A percentile compares a stretch with the other conserved stretches of the same genome.
Conservation (phyloP, 2,113 vertebrate species). For the Alces alces region DNA sequence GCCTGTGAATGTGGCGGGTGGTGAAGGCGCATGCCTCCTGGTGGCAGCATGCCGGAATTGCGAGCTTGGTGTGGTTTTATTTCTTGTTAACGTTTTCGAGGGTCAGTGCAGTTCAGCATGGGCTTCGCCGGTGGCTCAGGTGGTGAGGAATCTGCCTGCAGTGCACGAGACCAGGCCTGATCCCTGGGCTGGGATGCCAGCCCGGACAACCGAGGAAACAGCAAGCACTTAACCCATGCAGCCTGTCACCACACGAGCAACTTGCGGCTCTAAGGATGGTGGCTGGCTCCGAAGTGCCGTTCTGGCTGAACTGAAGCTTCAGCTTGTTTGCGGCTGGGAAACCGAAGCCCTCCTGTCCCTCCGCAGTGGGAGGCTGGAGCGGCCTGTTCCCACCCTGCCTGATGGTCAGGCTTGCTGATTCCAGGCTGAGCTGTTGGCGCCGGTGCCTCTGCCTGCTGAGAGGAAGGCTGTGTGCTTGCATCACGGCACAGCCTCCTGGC, state of each 20-base stretch:
- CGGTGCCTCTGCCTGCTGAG: neutral
- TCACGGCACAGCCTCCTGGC: neutral
- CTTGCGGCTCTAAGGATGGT: neutral
- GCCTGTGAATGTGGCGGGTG: neutral
- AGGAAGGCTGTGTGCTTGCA: rapidly evolving
- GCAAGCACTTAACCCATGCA: neutral
- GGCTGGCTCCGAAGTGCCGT: neutral
- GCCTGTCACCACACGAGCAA: rapidly evolving
- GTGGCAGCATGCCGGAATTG: neutral
- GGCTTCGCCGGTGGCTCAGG: too few relatives aligned
- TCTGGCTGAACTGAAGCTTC: neutral
- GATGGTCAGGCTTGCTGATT: rapidly evolving
- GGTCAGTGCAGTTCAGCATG: rapidly evolving
- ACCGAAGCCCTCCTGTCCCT: neutral
- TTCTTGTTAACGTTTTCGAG: neutral
- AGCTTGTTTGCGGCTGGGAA: neutral
- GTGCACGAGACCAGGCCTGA: too few relatives aligned
- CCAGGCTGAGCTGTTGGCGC: rapidly evolving
- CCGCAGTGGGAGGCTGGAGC: neutral
- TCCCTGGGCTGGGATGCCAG: too few relatives aligned
- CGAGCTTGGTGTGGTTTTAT: neutral
- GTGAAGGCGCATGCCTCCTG: neutral
- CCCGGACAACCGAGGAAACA: neutral
- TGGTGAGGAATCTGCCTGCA: too few relatives aligned
- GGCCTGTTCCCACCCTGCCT: rapidly evolving